These are phyloP conservation scores for silkworm (Bombyx mori) DNA, from an alignment of 1,140 invertebrate species.

Conservation along the genomic window DNA sequence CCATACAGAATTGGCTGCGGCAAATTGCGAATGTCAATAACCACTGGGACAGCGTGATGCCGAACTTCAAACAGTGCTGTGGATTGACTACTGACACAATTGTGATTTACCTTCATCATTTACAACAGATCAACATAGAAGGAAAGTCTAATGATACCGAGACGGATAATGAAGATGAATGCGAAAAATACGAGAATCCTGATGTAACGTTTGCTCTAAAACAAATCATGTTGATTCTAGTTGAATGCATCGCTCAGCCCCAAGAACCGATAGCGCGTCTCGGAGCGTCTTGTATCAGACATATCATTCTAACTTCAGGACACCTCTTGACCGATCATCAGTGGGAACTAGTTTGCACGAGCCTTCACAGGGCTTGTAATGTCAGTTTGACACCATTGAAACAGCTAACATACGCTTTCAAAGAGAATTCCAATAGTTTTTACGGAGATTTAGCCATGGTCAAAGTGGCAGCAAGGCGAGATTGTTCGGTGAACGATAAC, in stretches of 20 bases:
- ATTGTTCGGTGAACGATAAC: conserved; percentile 86
- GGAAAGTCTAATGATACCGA: conserved; percentile 40
- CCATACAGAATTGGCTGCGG: conserved; percentile 91
- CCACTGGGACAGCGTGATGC: conserved; percentile 81
- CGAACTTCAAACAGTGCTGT: conserved; percentile 94
- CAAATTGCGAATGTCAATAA: conserved; percentile 78
- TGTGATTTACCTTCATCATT: conserved; percentile 81
- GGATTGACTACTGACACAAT: conserved; percentile 91
- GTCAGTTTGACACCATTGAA: conserved; percentile 87
- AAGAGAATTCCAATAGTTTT: conserved; percentile 91
- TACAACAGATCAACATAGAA: conserved; percentile 56
- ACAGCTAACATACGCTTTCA: conserved; percentile 89
- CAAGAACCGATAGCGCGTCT: conserved; percentile 89
- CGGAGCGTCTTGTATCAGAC: conserved; percentile 93
- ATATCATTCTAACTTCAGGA: conserved; percentile 88
- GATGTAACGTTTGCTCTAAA: conserved; percentile 86
- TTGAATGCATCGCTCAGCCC: conserved; percentile 91
- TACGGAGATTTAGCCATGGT: conserved; percentile 94
- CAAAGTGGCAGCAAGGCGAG: conserved; percentile 90
- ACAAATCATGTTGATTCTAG: conserved; percentile 88
- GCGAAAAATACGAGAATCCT: conserved; percentile 64
- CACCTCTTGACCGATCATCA: conserved; percentile 83
- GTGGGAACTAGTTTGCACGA: conserved; percentile 87
- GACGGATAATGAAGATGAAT: conserved; percentile 44
- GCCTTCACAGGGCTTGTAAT: conserved; percentile 84